Evolutionary conservation across 2,797 vertebrate genomes (phyloP), one percentile per base, ranked within the genome.

Genomic region (Novumbra hubbsi): DNA sequence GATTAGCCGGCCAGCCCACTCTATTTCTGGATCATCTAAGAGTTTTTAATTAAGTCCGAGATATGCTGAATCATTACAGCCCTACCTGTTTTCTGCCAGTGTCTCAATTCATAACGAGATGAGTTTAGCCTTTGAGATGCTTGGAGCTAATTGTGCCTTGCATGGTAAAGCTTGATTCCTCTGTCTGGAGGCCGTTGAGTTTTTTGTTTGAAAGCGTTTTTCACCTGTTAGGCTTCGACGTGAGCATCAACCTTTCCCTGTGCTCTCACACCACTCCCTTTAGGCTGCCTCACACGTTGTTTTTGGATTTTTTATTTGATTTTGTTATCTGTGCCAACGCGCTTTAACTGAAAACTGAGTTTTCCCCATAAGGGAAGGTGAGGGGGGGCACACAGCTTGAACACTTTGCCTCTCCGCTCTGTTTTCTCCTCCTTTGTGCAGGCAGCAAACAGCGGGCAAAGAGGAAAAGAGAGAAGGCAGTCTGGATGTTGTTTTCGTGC

Each of bases 11-110:
- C 78, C 76, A 83, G 89, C 84, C 89, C 86, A 57, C 71, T 84
- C 87, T 85, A 78, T 84, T 77, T 82, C 84, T 78, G 83, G 78
- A 90, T 91, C 87, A 88, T 90, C 78, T 79, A 28, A 45, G 76
- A 78, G 75, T 90, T 92, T 83, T 92, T 90, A 91, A 90, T 93
- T 92, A 92, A 90, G 88, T 84, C 27, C 88, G 86, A 79, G 80
- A 73, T 80, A 60, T 77, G 81, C 82, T 85, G 78, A 71, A 79
- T 86, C 74, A 74, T 81, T 80, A 82, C 21, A 55, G 81, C 77
- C 86, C 70, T 74, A 85, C 87, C 81, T 87, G 68, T 78, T 78
- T 80, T 76, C 73, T 76, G 48, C 12, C 74, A 76, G 85, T 83
- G 83, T 91, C 77, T 88, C 85, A 83, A 69, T 88, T 92, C 87